These are phyloP conservation scores for Catostylus mosaicus DNA, from an alignment of 30 jellyfish, hydroid and myxozoan species.

Conservation along the genomic window DNA sequence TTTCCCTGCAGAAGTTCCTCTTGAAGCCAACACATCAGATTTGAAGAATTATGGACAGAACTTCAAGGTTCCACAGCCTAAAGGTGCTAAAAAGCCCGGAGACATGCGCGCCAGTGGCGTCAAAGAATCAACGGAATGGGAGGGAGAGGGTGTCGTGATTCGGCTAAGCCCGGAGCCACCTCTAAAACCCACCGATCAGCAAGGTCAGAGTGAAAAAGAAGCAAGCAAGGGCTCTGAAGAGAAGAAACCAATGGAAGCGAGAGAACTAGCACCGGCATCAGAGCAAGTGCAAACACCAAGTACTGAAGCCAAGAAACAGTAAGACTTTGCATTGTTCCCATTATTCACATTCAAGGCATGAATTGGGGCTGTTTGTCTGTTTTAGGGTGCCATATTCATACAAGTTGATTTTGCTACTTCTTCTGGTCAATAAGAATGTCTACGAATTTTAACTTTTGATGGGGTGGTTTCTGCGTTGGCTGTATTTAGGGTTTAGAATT, in stretches of 20 bases:
- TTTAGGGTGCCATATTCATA: too few species aligned
- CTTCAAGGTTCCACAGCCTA: background rate
- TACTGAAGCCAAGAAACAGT: background rate
- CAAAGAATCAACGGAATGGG: conserved; percentile 8
- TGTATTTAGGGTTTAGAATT: too few species aligned
- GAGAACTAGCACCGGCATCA: background rate
- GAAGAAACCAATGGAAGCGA: background rate
- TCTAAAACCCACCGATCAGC: background rate
- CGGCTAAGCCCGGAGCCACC: conserved; percentile 59
- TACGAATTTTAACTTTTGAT: too few species aligned
- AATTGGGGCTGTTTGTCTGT: too few species aligned
- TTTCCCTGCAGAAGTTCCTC: background rate
- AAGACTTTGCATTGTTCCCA: too few species aligned
- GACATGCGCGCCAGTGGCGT: conserved; percentile 1
- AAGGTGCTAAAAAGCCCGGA: background rate
- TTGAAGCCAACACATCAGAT: background rate
- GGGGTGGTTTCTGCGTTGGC: too few species aligned
- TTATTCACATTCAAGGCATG: too few species aligned
- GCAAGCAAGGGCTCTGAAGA: conserved; percentile 2
- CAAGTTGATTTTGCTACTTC: too few species aligned
- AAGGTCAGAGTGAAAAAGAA: conserved; percentile 6
- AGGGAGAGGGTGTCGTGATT: conserved; percentile 14
- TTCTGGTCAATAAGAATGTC: too few species aligned
- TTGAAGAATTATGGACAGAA: background rate
- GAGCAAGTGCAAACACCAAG: background rate